A percentile compares a stretch with the other conserved stretches of the same genome.
Conservation (phyloP, 2,888 invertebrate genomes). For the Ctena decussata region DNA sequence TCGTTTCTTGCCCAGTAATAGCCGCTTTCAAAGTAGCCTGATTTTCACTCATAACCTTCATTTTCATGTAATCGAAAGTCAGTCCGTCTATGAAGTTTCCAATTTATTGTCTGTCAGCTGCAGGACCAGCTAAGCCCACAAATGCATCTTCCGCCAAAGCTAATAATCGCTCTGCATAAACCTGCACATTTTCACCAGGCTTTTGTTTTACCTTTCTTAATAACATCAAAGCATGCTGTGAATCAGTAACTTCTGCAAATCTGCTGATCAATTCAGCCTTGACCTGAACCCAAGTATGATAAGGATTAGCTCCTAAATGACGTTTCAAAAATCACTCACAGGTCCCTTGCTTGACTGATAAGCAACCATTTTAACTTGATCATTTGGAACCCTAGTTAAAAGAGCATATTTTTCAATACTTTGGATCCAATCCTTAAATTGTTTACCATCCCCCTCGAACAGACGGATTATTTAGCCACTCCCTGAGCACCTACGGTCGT, state of each 20-base stretch:
- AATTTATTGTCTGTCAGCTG: slow-evolving; percentile 20
- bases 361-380: neutral
- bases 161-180: slow-evolving; percentile 13
- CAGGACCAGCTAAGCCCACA: neutral
- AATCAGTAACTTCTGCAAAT: slow-evolving; percentile 11
- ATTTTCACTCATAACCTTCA: slow-evolving; percentile 38
- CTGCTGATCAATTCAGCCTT: neutral
- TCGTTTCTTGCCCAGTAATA: slow-evolving; percentile 13
- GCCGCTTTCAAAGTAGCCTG: slow-evolving; percentile 16
- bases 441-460: neutral
- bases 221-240: neutral
- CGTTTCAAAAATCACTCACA: neutral
- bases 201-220: slow-evolving; percentile 4
- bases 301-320: neutral
- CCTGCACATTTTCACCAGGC: neutral
- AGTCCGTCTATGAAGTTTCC: slow-evolving; percentile 44
- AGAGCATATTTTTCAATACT: slow-evolving; percentile 7
- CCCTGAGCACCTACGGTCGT: too few relatives aligned
- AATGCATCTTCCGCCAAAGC: slow-evolving; percentile 11
- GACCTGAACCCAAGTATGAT: neutral
- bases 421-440: neutral
- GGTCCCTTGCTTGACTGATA: neutral
- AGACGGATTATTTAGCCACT: neutral
- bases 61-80: slow-evolving; percentile 29
- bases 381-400: neutral